phyloP scores from a whole-genome alignment of 2,797 vertebrate genomes.

The Malacoraja senta region DNA sequence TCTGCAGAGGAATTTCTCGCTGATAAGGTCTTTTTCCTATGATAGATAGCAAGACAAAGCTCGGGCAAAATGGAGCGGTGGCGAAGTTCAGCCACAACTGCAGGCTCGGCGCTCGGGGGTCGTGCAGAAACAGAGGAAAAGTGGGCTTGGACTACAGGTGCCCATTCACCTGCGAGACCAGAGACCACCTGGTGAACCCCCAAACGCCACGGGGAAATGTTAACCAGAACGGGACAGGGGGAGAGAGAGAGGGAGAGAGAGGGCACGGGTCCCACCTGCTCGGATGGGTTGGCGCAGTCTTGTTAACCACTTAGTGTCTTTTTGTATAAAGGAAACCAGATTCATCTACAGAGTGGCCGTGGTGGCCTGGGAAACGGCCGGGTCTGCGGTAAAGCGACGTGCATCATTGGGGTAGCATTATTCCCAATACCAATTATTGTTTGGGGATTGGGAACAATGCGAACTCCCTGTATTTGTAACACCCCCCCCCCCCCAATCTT shows the following conservation, averaged over 20 bases:
- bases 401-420: neutral
- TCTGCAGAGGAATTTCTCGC: conserved; percentile 9
- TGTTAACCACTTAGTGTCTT: neutral
- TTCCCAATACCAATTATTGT: neutral
- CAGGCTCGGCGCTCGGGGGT: too few species aligned
- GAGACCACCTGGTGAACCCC: neutral
- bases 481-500: neutral
- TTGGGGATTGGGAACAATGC: too few species aligned
- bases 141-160: neutral
- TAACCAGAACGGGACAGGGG: neutral
- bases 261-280: neutral
- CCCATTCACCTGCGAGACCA: neutral
- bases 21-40: conserved; percentile 33
- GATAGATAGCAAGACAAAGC: neutral
- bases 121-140: neutral
- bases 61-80: neutral
- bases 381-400: neutral
- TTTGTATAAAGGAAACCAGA: neutral
- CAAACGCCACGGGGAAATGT: neutral
- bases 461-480: too few species aligned
- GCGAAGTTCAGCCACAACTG: neutral
- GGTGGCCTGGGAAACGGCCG: neutral
- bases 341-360: neutral
- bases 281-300: neutral
- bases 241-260: too few species aligned